Conservation (phyloP, 1,140 invertebrate species). For the Drosophila suzukii region DNA sequence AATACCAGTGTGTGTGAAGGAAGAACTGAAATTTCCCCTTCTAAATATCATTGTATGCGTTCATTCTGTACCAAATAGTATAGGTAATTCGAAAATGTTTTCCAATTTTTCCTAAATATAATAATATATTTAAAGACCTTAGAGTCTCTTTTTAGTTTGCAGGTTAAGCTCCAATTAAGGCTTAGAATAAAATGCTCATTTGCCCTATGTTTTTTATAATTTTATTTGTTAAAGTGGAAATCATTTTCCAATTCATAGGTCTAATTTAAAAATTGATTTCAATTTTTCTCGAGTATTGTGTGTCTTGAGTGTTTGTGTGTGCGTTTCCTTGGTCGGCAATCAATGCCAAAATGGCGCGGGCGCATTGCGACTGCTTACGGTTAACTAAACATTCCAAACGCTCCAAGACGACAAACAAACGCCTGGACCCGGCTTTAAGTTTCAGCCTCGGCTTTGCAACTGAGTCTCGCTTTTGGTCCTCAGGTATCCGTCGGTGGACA, state of each 20-base stretch:
- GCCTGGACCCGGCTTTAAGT: conserved; percentile 9
- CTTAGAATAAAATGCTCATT: no score
- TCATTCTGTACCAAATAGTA: no score
- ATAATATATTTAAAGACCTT: no score
- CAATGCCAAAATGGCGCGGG: conserved; percentile 77
- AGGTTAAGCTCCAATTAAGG: no score
- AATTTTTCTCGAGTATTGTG: conserved; percentile 13
- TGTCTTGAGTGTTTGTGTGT: neutral
- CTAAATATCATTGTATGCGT: no score
- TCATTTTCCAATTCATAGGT: neutral
- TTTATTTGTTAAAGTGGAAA: no score
- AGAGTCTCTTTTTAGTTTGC: no score
- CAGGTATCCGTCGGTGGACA: neutral
- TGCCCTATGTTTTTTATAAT: no score
- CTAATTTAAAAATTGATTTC: neutral
- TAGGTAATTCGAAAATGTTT: no score
- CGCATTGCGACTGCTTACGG: conserved; percentile 70
- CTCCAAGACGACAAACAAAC: conserved; percentile 54
- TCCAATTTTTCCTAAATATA: no score
- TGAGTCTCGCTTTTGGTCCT: conserved; percentile 12
- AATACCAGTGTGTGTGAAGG: neutral
- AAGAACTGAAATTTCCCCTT: neutral
- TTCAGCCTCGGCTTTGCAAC: conserved; percentile 1
- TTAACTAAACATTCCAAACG: conserved; percentile 80
- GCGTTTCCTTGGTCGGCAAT: conserved; percentile 59